Percentiles rank a stretch among this genome's conserved stretches.
Evolutionary conservation across 2,888 invertebrate species (phyloP).

Genomic region (Eristalis tenax): DNA sequence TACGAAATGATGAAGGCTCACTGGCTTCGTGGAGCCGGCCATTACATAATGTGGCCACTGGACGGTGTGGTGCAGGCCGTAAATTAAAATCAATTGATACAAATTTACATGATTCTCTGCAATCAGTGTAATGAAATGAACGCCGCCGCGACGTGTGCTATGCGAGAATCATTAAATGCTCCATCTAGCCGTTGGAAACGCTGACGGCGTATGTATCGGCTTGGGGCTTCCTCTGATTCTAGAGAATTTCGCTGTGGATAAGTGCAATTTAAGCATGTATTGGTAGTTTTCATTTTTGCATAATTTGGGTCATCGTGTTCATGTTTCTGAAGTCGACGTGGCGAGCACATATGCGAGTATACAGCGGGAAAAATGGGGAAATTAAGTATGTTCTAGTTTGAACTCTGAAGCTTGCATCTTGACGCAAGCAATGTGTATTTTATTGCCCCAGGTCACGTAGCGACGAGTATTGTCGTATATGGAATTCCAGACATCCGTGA

Average conservation of each 20-base stretch:
- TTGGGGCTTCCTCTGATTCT: conserved; percentile 3
- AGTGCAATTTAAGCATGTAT: background rate
- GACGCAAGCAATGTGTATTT: conserved; percentile 21
- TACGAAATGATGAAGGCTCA: conserved; percentile 35
- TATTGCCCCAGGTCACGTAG: conserved; percentile 42
- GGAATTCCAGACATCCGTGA: conserved; percentile 20
- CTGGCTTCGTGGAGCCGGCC: background rate
- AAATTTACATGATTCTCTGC: conserved; percentile 51
- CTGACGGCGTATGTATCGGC: background rate
- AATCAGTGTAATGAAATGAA: conserved; percentile 40
- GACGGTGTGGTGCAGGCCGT: background rate
- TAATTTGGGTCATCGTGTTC: background rate
- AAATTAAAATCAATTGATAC: conserved; percentile 54
- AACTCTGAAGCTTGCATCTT: background rate
- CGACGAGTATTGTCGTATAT: background rate
- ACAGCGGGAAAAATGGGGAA: background rate
- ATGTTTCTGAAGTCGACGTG: background rate
- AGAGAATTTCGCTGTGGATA: background rate
- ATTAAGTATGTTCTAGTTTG: background rate
- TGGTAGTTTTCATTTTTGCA: background rate
- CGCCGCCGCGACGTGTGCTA: conserved; percentile 16
- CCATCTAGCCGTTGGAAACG: background rate
- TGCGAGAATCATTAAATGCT: conserved; percentile 15
- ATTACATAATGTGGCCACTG: conserved; percentile 22
- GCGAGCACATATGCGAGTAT: background rate